Evolutionary conservation across 2,113 vertebrate genomes (phyloP).

Genomic region (Ceyx margarethae): DNA sequence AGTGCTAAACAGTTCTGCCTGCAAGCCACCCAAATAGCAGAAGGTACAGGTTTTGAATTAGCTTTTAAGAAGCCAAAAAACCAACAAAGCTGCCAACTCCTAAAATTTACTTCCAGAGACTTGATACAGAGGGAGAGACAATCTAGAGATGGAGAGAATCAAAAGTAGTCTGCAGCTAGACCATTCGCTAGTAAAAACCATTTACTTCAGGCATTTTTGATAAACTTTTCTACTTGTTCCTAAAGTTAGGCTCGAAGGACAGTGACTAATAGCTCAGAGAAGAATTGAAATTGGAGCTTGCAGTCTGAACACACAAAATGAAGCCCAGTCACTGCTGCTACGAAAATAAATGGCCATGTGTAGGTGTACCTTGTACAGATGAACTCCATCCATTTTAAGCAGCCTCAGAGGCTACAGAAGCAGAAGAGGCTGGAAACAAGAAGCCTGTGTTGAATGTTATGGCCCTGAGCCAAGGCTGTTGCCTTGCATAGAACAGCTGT

Average conservation of each 20-base stretch:
- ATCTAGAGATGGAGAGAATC: background rate
- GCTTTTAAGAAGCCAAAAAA: background rate
- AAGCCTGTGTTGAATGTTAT: background rate
- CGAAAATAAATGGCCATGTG: slow-evolving; percentile 7
- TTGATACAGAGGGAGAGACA: background rate
- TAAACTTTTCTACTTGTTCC: slow-evolving; percentile 3
- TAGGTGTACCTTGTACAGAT: background rate
- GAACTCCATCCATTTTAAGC: slow-evolving; percentile 5
- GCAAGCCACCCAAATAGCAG: background rate
- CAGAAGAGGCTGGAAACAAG: background rate
- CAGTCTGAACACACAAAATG: background rate
- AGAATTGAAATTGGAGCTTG: background rate
- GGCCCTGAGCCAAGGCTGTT: background rate
- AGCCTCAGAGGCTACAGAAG: background rate
- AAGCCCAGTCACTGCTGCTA: background rate
- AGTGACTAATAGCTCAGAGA: background rate
- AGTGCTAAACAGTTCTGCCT: background rate
- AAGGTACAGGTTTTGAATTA: background rate
- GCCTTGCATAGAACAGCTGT: background rate
- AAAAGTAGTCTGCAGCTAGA: background rate
- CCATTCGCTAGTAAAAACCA: background rate
- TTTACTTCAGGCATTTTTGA: background rate
- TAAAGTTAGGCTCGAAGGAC: background rate
- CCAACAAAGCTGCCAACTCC: background rate
- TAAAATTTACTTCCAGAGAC: background rate